Evolutionary conservation across 2,888 invertebrate genomes (phyloP).

Genomic region (Empis stercorea): DNA sequence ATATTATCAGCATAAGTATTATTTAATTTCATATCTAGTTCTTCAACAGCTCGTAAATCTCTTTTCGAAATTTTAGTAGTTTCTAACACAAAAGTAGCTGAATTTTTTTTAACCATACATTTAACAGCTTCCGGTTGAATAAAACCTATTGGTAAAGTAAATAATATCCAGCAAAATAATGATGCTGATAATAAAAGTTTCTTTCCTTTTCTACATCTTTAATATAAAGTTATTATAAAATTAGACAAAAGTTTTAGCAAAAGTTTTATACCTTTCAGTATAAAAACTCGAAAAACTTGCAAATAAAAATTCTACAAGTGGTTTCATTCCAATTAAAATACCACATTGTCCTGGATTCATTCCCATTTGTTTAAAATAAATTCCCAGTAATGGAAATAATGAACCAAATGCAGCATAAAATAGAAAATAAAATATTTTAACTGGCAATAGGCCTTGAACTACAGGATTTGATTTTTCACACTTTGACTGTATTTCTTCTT

Average conservation of each 20-base stretch:
- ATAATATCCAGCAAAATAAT: slow-evolving; percentile 88
- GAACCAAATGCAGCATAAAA: slow-evolving; percentile 99
- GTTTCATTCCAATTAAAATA: slow-evolving; percentile 84
- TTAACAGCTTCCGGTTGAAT: slow-evolving; percentile 86
- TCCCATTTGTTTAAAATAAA: slow-evolving; percentile 99
- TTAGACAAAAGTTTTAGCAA: background rate
- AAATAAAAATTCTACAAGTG: slow-evolving; percentile 92
- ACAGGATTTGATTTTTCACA: slow-evolving; percentile 75
- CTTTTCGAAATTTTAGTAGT: slow-evolving; percentile 32
- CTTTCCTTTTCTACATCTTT: slow-evolving; percentile 72
- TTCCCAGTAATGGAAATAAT: slow-evolving; percentile 93
- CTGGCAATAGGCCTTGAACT: slow-evolving; percentile 83
- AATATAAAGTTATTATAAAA: slow-evolving; percentile 1
- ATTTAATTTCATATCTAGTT: slow-evolving; percentile 14
- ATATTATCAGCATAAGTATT: background rate
- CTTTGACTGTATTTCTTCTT: slow-evolving; percentile 81
- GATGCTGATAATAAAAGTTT: slow-evolving; percentile 79
- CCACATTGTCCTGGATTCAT: slow-evolving; percentile 97
- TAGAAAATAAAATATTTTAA: slow-evolving; percentile 98
- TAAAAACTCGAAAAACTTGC: slow-evolving; percentile 97
- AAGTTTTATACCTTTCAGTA: slow-evolving; percentile 62
- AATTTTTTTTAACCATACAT: slow-evolving; percentile 58
- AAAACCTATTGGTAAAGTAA: slow-evolving; percentile 90
- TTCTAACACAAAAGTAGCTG: slow-evolving; percentile 49
- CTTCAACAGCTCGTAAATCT: slow-evolving; percentile 30